Evolutionary conservation across 2,113 vertebrate species (phyloP).

Genomic region (Lophura nycthemera): DNA sequence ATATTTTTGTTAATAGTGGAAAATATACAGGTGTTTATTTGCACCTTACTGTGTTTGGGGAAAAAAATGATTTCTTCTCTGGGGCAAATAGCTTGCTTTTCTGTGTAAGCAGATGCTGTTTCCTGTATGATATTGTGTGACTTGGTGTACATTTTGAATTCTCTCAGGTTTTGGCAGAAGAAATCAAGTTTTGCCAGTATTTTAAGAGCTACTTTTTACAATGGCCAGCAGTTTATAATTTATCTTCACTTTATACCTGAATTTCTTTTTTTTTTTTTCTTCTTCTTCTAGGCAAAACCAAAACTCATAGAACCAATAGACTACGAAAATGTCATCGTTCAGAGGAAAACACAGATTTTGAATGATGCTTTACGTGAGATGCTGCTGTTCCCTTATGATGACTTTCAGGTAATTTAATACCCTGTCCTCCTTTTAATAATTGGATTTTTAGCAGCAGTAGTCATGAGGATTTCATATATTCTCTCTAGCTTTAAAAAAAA

Average conservation of each 20-base stretch:
- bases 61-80: not conserved
- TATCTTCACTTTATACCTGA: not conserved
- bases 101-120: not conserved
- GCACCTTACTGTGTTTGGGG: no score
- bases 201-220: not conserved
- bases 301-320: constrained; percentile 97
- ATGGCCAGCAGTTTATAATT: not conserved
- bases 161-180: not conserved
- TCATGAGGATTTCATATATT: not conserved
- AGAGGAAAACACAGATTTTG: constrained; percentile 97
- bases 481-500: not conserved
- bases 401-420: constrained; percentile 88
- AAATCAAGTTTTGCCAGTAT: not conserved
- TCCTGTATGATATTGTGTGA: not conserved
- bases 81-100: no score
- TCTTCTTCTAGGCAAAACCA: constrained; percentile 88
- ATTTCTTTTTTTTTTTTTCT: constrained; percentile 5
- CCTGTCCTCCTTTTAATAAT: not conserved
- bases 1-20: no score
- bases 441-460: not conserved
- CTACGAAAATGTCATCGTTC: constrained; percentile 97
- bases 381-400: constrained; percentile 96
- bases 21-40: no score
- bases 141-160: not conserved
- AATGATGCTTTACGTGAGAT: constrained; percentile 95